phyloP scores from a whole-genome alignment of 2,888 invertebrate genomes.

The Syrphus vitripennis region DNA sequence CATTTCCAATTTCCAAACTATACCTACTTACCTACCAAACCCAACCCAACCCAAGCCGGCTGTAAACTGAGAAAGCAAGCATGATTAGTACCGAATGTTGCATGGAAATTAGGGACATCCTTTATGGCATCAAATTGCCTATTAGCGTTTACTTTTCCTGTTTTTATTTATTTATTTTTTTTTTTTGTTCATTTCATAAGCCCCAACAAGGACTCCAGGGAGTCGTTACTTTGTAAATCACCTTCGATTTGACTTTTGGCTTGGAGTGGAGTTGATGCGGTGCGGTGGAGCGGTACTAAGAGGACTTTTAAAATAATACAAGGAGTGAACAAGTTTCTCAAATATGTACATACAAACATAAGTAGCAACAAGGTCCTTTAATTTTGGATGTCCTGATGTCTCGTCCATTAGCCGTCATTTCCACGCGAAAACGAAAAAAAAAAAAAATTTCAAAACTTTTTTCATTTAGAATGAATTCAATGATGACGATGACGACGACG shows the following conservation, averaged over 20 bases:
- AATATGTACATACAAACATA: background rate
- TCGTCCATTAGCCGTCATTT: slow-evolving; percentile 51
- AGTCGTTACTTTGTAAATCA: slow-evolving; percentile 54
- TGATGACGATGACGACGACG: background rate
- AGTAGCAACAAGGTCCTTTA: slow-evolving; percentile 6
- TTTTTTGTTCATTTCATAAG: background rate
- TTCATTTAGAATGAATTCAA: slow-evolving; percentile 46
- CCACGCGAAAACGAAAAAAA: slow-evolving; percentile 9
- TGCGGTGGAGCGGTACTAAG: background rate
- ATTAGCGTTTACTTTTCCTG: slow-evolving; percentile 53
- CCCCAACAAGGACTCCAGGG: background rate
- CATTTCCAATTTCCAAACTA: slow-evolving; percentile 20
- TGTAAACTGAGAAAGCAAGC: background rate
- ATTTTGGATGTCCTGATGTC: slow-evolving; percentile 25
- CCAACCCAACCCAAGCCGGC: too few relatives aligned
- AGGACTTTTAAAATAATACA: slow-evolving; percentile 2
- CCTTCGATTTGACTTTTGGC: slow-evolving; percentile 35
- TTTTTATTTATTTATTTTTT: background rate
- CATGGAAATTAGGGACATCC: slow-evolving; percentile 60
- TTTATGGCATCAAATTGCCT: slow-evolving; percentile 61
- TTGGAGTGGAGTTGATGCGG: too few relatives aligned
- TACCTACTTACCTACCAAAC: too few relatives aligned
- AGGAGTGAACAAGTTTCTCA: background rate
- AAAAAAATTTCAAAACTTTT: slow-evolving; percentile 50
- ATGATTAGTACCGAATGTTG: slow-evolving; percentile 67